These are phyloP conservation scores for Eulithis testata DNA, from an alignment of 2,888 invertebrate species.

Conservation along the genomic window DNA sequence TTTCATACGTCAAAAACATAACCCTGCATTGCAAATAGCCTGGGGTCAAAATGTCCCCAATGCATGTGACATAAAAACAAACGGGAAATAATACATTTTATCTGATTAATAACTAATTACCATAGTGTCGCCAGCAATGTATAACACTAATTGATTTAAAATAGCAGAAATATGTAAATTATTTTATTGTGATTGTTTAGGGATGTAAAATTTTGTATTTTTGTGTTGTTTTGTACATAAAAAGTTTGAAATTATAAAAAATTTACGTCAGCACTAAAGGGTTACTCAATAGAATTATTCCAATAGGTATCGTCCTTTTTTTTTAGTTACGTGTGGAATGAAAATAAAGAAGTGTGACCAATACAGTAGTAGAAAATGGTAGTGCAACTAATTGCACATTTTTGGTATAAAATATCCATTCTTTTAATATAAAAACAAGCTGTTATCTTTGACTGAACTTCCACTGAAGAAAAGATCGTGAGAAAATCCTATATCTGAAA, in stretches of 20 bases:
- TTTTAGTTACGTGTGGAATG: too few species aligned
- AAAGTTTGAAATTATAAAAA: too few species aligned
- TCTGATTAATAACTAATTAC: conserved; percentile 32
- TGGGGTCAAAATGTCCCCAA: conserved; percentile 3
- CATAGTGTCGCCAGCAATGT: conserved; percentile 28
- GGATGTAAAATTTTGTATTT: not conserved
- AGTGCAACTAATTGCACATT: too few species aligned
- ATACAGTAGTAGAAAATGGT: too few species aligned
- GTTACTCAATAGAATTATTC: too few species aligned
- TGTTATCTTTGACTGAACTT: too few species aligned
- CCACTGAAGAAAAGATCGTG: not conserved
- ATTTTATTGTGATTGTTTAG: conserved; percentile 1
- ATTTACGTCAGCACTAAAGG: too few species aligned
- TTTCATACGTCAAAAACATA: not conserved
- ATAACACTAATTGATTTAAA: conserved; percentile 23
- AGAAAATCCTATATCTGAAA: conserved; percentile 3
- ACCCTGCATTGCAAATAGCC: conserved; percentile 3
- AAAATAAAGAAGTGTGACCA: too few species aligned
- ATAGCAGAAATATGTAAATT: conserved; percentile 2
- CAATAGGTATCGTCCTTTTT: too few species aligned
- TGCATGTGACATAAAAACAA: not conserved
- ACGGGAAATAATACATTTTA: conserved; percentile 4
- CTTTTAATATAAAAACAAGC: not conserved
- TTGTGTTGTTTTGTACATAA: too few species aligned
- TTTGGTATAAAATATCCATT: too few species aligned